A percentile compares a stretch with the other conserved stretches of the same genome.
Evolutionary conservation across 1,140 invertebrate species (phyloP).

Genomic region (Drosophila mojavensis): DNA sequence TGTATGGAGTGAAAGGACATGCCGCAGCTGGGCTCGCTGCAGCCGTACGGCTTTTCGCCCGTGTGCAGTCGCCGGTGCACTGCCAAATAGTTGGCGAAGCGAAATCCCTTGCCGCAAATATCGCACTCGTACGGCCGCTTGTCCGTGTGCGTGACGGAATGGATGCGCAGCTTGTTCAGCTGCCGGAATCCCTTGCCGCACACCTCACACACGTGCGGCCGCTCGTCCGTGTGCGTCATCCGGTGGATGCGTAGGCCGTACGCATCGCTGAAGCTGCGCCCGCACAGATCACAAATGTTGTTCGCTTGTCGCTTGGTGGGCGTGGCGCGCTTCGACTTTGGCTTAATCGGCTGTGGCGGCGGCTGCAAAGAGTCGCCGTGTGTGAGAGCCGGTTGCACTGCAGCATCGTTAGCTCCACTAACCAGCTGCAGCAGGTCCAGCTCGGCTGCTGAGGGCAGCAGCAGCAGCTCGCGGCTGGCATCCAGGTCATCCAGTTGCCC

Average conservation of each 20-base stretch:
- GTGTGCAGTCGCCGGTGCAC: slow-evolving; percentile 90
- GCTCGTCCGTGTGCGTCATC: slow-evolving; percentile 76
- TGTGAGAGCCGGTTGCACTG: not conserved
- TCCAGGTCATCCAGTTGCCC: slow-evolving; percentile 42
- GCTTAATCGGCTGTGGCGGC: not conserved
- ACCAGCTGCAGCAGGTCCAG: slow-evolving; percentile 37
- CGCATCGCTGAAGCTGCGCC: slow-evolving; percentile 56
- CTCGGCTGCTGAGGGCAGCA: not conserved
- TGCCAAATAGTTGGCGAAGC: slow-evolving; percentile 84
- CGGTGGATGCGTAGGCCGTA: slow-evolving; percentile 73
- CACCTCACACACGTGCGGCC: slow-evolving; percentile 72
- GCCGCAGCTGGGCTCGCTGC: slow-evolving; percentile 31
- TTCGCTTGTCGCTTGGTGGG: not conserved
- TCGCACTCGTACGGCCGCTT: slow-evolving; percentile 85
- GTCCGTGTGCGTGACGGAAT: slow-evolving; percentile 85
- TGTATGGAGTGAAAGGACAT: slow-evolving; percentile 71
- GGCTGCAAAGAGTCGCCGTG: not conserved
- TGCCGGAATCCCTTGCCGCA: slow-evolving; percentile 76
- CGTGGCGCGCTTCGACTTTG: not conserved
- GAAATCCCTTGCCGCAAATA: slow-evolving; percentile 86
- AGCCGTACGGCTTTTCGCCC: slow-evolving; percentile 89
- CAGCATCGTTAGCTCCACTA: not conserved
- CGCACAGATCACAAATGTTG: slow-evolving; percentile 55
- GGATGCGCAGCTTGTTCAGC: slow-evolving; percentile 82
- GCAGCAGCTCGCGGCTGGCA: not conserved